Percentiles rank a stretch among this genome's conserved stretches.
Conservation (phyloP, 2,113 vertebrate genomes). For the Clarias batrachus region DNA sequence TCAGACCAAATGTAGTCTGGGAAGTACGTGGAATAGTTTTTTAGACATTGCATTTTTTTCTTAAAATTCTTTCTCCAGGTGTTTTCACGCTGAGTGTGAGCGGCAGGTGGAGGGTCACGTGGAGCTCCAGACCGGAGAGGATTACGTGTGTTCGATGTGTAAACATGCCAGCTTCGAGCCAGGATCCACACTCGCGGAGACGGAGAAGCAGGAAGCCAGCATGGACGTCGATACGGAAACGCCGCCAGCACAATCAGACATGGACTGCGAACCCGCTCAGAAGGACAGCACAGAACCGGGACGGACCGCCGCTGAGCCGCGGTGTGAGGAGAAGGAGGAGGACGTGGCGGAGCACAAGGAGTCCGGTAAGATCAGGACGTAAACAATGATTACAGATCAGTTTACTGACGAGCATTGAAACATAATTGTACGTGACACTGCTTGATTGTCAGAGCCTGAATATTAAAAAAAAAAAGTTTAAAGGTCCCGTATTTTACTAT, state of each 20-base stretch:
- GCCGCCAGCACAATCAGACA: constrained; percentile 63
- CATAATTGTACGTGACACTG: too few species aligned
- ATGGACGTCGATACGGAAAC: constrained; percentile 62
- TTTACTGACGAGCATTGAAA: too few species aligned
- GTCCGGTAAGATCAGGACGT: constrained; percentile 58
- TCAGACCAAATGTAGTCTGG: neutral
- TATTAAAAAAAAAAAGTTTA: too few species aligned
- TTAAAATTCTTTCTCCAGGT: constrained; percentile 69
- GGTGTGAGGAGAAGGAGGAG: constrained; percentile 57
- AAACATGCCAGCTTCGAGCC: constrained; percentile 75
- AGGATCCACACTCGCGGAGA: constrained; percentile 65
- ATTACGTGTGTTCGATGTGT: constrained; percentile 88
- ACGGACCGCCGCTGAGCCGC: constrained; percentile 38
- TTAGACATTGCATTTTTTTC: neutral
- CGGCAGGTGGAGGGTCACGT: constrained; percentile 81
- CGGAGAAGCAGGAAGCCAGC: constrained; percentile 62
- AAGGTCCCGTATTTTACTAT: too few species aligned
- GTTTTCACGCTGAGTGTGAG: constrained; percentile 94
- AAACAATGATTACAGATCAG: too few species aligned
- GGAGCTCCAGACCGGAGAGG: constrained; percentile 81
- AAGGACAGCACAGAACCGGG: neutral
- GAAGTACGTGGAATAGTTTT: neutral
- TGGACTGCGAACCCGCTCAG: constrained; percentile 59
- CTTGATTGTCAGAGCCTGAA: too few species aligned
- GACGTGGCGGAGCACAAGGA: constrained; percentile 54